Evolutionary conservation across 2,797 vertebrate genomes (phyloP).

Genomic region (Gymnopithys bicolor): DNA sequence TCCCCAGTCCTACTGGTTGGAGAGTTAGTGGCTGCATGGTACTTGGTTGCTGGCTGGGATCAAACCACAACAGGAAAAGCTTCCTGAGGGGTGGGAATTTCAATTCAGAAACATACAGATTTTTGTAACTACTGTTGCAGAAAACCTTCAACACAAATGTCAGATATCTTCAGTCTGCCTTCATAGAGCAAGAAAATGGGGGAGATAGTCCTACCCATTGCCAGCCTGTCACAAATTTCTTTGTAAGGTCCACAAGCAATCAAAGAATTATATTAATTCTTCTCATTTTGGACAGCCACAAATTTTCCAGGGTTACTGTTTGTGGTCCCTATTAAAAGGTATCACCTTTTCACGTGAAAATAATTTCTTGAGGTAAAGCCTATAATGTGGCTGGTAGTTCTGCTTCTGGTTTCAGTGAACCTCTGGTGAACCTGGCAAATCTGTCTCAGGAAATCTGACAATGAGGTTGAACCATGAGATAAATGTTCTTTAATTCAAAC

Average conservation of each 20-base stretch:
- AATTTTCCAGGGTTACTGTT: background rate
- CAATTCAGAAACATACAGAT: background rate
- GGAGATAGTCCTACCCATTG: background rate
- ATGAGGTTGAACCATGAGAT: background rate
- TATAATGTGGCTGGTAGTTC: background rate
- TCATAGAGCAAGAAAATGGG: background rate
- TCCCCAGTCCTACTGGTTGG: accelerated
- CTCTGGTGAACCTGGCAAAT: conserved; percentile 7
- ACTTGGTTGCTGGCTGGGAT: background rate
- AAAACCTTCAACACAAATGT: background rate
- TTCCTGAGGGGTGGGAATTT: background rate
- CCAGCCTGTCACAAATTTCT: background rate
- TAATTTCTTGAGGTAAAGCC: background rate
- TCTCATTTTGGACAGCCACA: conserved; percentile 2
- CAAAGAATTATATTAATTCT: background rate
- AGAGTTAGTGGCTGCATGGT: accelerated
- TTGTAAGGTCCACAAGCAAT: background rate
- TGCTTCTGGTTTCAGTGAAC: background rate
- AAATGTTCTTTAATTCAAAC: background rate
- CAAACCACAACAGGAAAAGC: background rate
- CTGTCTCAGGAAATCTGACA: background rate
- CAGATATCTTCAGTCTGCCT: background rate
- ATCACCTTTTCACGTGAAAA: background rate
- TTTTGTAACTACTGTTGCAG: background rate
- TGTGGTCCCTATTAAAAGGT: background rate